Evolutionary conservation across 1,140 invertebrate genomes (phyloP), one percentile per base, ranked within the genome.

Genomic region (Pentalonia nigronervosa): DNA sequence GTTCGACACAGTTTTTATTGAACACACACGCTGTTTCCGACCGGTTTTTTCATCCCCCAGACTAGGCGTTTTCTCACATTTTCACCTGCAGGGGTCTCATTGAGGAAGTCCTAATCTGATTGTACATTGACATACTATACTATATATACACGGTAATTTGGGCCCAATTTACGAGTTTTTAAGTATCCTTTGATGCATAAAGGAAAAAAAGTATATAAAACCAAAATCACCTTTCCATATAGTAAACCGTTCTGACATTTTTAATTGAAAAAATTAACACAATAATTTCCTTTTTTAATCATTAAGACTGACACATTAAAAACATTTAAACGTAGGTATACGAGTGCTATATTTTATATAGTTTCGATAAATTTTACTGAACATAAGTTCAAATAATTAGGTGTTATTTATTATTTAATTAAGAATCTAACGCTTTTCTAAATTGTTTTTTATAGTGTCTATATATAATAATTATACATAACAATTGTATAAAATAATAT

Each of bases 1-100:
- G 90, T 91, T 91, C 90, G 45, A 91, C 67, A 91, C 90, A 91
- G 25, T 91, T 76, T 91, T 91, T 91, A 91, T 91, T 91, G 67
- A 67, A 91, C 90, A 67, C 90, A 91, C 90, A 91, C 56, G 90
- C 90, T 91, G 56, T 91, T 91, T 91, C 47, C 56, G 56, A 91
- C 90, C 90, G 90, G 90, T 91, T 91, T 90, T 76, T 91, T 91
- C 90, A 91, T 91, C 90, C 90, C 90, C 56, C 67, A 81, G 45
- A 76, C 90, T 47, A 91, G 67, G 60, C 48, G 90, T 45, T 91
- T 91, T 91, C 36, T 91, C 90, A 91, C 90, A 91, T 91, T 91
- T 91, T 91, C 90, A 91, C 53, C 90, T 91, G 90, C 90, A 91
- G 41, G 89, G 89, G 89, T 90, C 90, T 81, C 76, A 45, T 91